These are phyloP conservation scores for Vidua macroura DNA, from an alignment of 2,113 vertebrate species.

Conservation along the genomic window DNA sequence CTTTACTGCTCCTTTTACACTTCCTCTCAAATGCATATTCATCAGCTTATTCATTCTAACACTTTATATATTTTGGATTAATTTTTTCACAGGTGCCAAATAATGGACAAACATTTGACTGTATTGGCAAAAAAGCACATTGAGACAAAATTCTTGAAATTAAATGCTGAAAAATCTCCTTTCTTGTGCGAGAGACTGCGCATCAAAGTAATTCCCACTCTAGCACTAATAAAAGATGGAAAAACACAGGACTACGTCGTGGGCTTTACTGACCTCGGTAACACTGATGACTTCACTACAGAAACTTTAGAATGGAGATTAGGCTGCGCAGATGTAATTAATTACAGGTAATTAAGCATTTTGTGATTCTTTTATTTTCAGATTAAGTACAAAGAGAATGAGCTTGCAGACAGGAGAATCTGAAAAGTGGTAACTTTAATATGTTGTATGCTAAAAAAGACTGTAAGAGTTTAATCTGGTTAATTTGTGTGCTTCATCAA, in stretches of 20 bases:
- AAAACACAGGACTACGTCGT: conserved; percentile 94
- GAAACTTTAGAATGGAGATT: conserved; percentile 96
- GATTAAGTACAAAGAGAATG: neutral
- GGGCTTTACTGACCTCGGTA: conserved; percentile 92
- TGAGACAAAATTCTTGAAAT: conserved; percentile 96
- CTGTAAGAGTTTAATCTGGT: neutral
- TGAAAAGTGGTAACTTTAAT: neutral
- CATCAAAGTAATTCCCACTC: conserved; percentile 92
- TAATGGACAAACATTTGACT: conserved; percentile 91
- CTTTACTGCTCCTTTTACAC: neutral
- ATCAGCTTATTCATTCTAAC: neutral
- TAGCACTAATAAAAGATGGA: conserved; percentile 90
- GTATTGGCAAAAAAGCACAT: conserved; percentile 92
- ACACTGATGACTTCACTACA: conserved; percentile 94
- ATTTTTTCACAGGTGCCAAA: conserved; percentile 83
- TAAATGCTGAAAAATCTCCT: conserved; percentile 95
- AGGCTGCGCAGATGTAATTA: conserved; percentile 88
- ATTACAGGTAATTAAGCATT: conserved; percentile 84
- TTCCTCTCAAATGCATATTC: neutral
- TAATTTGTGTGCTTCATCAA: neutral
- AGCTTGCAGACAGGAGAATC: neutral
- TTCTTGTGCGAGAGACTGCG: conserved; percentile 92
- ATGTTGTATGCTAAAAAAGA: neutral
- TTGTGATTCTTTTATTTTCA: neutral
- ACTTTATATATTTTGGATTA: neutral